A percentile compares a stretch with the other conserved stretches of the same genome.
Evolutionary conservation across 37 sponge, comb jelly and placozoan genomes (phyloP).

Genomic region (Crambe crambe): DNA sequence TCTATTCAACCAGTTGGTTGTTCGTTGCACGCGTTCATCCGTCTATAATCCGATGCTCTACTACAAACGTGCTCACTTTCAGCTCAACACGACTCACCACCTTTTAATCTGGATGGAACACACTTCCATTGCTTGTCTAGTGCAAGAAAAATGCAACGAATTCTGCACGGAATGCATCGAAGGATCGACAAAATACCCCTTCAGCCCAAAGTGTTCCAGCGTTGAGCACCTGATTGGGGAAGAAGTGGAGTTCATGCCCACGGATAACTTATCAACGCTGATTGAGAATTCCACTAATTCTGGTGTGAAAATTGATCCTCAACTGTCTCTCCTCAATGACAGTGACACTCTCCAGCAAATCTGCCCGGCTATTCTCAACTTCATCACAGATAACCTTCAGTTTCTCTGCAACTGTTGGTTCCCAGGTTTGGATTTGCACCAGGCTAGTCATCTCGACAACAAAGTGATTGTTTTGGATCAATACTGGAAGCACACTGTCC

Average conservation of each 20-base stretch:
- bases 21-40: slow-evolving; percentile 36
- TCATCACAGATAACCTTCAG: slow-evolving; percentile 24
- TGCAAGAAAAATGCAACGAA: slow-evolving; percentile 24
- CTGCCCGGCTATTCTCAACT: slow-evolving; percentile 23
- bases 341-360: slow-evolving; percentile 9
- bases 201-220: slow-evolving; percentile 14
- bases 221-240: slow-evolving; percentile 33
- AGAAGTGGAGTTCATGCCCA: slow-evolving; percentile 15
- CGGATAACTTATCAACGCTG: slow-evolving; percentile 22
- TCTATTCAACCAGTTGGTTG: slow-evolving; percentile 57
- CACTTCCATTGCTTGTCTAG: slow-evolving; percentile 28
- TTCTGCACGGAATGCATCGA: slow-evolving; percentile 26
- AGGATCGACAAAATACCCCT: background rate
- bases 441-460: background rate
- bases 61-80: slow-evolving; percentile 39
- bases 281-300: slow-evolving; percentile 23
- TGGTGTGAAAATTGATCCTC: background rate
- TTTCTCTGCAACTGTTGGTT: slow-evolving; percentile 59
- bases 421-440: slow-evolving; percentile 48
- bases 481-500: slow-evolving; percentile 43
- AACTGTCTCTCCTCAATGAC: slow-evolving; percentile 24
- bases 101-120: slow-evolving; percentile 43
- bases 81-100: slow-evolving; percentile 40
- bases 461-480: slow-evolving; percentile 18
- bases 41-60: slow-evolving; percentile 39